Base-by-base conservation (phyloP, 1,140 invertebrate genomes). In the Phortica variegata region DNA sequence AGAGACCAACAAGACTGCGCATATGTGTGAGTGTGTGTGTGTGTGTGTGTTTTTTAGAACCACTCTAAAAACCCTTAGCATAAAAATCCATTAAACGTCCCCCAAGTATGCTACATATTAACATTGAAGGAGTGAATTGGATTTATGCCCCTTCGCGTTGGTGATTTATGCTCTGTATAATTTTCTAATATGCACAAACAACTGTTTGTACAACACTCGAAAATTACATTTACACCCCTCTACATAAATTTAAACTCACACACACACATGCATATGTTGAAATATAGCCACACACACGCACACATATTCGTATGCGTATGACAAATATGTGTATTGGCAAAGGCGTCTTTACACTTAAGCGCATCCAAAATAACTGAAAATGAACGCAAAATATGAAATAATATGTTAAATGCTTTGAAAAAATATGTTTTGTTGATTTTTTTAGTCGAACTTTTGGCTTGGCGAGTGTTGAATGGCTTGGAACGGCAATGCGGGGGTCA, bases 61-160 rank as follows among this genome's bases (percentile, higher is more conserved):
- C n/a, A n/a, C n/a, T n/a, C n/a, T n/a, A 66, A 66, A 66, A 69
- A 59, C 60, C 68, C 68, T 66, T 68, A 63, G 43, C 19, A 38
- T 21, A 60, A 52, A 61, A 66, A 59, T 65, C 62, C 65, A 65
- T 56, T 54, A 31, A 33, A 51, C 52, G 49, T 49, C 56, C 58
- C 46, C 37, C 50, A 31, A 29, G 38, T 38, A 45, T 31, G 15
- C n/a, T 20, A 13, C 32, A 15, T 42, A 32, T 26, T 41, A 34
- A 32, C 34, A 48, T 63, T 47, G 47, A 56, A 45, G 62, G 62
- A 56, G 62, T 65, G 62, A 65, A 66, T 65, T 65, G 68, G 26
- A 29, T 7, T 29, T 29, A 7, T 29, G 26, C 6, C 6, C 12
- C 9, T 34, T 34, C 6, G 32, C 9, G 32, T n/a, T 34, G 4